Evolutionary conservation across 2,888 invertebrate genomes (phyloP), one percentile per base, ranked within the genome.

Genomic region (Gandaritis pyraliata): DNA sequence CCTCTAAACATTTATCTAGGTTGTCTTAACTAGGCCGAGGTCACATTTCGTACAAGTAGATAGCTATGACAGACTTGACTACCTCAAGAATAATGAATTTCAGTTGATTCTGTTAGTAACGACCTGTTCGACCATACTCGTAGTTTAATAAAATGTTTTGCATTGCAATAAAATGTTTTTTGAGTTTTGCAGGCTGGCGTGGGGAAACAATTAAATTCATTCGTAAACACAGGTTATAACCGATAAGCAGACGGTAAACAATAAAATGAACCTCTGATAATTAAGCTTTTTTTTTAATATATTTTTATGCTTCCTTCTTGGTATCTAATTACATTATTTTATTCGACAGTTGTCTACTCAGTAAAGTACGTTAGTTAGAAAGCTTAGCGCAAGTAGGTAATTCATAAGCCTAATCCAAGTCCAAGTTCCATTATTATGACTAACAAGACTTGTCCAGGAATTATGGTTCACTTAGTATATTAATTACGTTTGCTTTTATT

Each of bases 381-480:
- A 18, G 38, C 23, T 23, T 10, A 1, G n/a, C 10, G 6, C 8
- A 18, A 43, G 16, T 43, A 43, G 7, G 13, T 39, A 23, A 29
- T 15, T 43, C 30, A 16, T 49, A 43, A 50, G 5, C 41, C 8
- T 33, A 41, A n/a, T 16, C n/a, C n/a, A n/a, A n/a, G n/a, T n/a
- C 15, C 2, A 48, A 13, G 48, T 41, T 36, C 36, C 57, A 50
- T 50, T 57, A 49, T n/a, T 33, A 50, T 50, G 43, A 57, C 46
- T 54, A n/a, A 54, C 18, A 23, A 47, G 46, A 38, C 43, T n/a
- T 46, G 36, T 39, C 29, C 33, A 13, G 33, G 23, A 49, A 18
- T 56, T 43, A 49, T 49, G 18, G 33, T 41, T 50, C 33, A 57
- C 57, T 56, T 15, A 56, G 50, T 36, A 45, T 50, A 50, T 45